These are phyloP conservation scores for Tragelaphus imberbis DNA, from an alignment of 2,113 vertebrate species.

Conservation along the genomic window DNA sequence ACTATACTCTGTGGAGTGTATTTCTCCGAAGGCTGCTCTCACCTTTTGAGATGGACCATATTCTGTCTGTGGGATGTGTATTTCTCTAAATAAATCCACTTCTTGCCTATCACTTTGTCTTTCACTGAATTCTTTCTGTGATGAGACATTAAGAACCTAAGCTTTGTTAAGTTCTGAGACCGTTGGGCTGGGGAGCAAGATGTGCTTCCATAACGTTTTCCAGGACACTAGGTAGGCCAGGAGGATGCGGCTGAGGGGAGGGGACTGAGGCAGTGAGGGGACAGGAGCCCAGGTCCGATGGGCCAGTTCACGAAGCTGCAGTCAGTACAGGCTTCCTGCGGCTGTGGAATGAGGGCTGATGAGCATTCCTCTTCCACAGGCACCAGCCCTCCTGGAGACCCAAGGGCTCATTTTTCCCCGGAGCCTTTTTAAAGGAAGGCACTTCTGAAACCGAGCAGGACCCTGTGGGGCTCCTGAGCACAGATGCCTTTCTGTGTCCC, in stretches of 20 bases:
- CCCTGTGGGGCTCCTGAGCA: not conserved
- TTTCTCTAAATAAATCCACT: not conserved
- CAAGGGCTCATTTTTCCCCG: not conserved
- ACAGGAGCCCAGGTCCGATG: not conserved
- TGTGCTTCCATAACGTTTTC: not conserved
- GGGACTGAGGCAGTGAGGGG: not conserved
- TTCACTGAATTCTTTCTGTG: not conserved
- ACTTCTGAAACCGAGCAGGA: not conserved
- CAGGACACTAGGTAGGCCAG: not conserved
- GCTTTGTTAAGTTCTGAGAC: not conserved
- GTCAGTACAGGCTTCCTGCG: not conserved
- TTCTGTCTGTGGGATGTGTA: not conserved
- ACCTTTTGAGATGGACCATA: not conserved
- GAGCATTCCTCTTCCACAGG: not conserved
- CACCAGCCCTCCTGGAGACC: not conserved
- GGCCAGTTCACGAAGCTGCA: not conserved
- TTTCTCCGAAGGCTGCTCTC: not conserved
- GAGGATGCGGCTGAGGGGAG: not conserved
- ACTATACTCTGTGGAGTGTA: too few species aligned
- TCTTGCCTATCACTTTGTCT: not conserved
- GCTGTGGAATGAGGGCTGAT: fast-evolving
- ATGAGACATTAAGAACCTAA: not conserved
- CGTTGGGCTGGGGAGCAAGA: too few species aligned
- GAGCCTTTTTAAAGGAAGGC: not conserved
- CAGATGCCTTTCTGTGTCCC: not conserved